A percentile compares a stretch with the other conserved stretches of the same genome.
phyloP scores from a whole-genome alignment of 2,888 invertebrate genomes.

The Aphodius granarius region DNA sequence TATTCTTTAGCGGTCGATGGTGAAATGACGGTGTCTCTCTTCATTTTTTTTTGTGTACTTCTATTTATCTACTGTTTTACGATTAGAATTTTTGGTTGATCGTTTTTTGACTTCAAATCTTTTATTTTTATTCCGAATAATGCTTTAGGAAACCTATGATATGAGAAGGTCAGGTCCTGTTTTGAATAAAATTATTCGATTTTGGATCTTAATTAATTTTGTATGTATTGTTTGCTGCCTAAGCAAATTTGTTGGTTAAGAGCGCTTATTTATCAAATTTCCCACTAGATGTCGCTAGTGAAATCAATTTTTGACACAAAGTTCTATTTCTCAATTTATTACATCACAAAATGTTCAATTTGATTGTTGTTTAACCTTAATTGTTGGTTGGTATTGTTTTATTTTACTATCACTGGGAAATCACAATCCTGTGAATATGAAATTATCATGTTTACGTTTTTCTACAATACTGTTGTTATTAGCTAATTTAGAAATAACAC shows the following conservation, averaged over 20 bases:
- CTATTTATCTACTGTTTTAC: constrained; percentile 4
- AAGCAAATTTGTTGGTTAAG: background rate
- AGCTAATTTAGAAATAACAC: no score
- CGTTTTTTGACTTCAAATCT: background rate
- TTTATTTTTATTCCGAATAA: constrained; percentile 5
- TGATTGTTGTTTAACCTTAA: background rate
- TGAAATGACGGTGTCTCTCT: constrained; percentile 8
- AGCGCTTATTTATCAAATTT: background rate
- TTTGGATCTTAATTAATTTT: background rate
- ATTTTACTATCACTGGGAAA: background rate
- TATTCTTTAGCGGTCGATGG: constrained; percentile 10
- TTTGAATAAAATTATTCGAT: background rate
- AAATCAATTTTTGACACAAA: background rate
- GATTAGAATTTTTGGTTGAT: background rate
- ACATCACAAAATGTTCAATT: background rate
- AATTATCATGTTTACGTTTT: background rate
- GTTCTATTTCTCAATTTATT: background rate
- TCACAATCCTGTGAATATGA: background rate
- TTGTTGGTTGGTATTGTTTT: background rate
- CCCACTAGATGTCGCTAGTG: background rate
- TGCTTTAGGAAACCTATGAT: constrained; percentile 3
- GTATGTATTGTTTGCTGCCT: background rate
- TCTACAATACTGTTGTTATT: no score
- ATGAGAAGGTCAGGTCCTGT: background rate
- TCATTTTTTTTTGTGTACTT: constrained; percentile 6